A percentile compares a stretch with the other conserved stretches of the same genome.
These are phyloP conservation scores for Eidolon dupreanum DNA, from an alignment of 2,797 vertebrate species.

Conservation along the genomic window DNA sequence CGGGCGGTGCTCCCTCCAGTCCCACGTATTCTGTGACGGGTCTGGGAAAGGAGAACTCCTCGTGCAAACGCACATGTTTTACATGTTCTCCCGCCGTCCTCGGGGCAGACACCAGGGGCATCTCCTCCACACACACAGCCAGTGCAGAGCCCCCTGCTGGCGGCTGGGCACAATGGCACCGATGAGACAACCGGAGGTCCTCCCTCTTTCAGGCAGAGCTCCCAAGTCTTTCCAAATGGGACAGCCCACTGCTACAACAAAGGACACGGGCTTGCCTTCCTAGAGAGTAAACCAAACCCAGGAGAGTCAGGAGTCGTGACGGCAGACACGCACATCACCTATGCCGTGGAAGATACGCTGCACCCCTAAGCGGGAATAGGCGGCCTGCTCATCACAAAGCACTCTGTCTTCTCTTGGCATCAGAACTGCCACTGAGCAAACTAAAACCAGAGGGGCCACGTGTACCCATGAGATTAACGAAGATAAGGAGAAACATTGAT, in stretches of 20 bases:
- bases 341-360: rapidly evolving
- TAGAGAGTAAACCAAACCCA: not conserved
- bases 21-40: too few relatives aligned
- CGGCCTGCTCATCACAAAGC: rapidly evolving
- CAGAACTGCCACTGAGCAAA: not conserved
- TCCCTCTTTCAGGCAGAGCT: not conserved
- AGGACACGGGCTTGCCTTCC: rapidly evolving
- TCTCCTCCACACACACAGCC: not conserved
- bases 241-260: not conserved
- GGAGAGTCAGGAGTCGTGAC: not conserved
- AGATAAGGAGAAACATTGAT: not conserved
- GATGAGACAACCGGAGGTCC: not conserved
- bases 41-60: not conserved
- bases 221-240: rapidly evolving
- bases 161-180: rapidly evolving
- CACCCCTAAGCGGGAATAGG: not conserved
- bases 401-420: not conserved
- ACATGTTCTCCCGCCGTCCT: not conserved
- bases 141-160: not conserved
- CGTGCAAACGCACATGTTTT: rapidly evolving
- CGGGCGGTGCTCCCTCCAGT: not conserved
- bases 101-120: not conserved
- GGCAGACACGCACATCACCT: not conserved
- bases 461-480: not conserved
- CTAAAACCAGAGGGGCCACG: not conserved